phyloP scores from a whole-genome alignment of 2,888 invertebrate genomes.

The Gymnoscelis rufifasciata region DNA sequence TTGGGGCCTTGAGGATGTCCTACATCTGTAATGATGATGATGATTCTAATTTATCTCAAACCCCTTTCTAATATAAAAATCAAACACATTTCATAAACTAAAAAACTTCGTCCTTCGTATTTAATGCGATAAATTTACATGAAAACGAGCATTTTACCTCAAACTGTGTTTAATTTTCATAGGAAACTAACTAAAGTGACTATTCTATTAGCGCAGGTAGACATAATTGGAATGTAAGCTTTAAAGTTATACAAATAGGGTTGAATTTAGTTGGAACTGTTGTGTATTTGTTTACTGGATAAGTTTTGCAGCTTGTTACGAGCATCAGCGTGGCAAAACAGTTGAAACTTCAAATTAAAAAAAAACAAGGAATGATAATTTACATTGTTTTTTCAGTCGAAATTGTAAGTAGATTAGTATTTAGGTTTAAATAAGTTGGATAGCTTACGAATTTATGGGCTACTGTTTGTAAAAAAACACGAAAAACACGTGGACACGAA shows the following conservation, averaged over 20 bases:
- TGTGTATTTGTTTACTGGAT: neutral
- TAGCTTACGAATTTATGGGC: too few relatives aligned
- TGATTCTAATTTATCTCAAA: too few relatives aligned
- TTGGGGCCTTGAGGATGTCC: too few relatives aligned
- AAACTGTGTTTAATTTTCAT: conserved; percentile 4
- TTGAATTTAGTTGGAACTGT: neutral
- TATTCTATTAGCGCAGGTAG: conserved; percentile 6
- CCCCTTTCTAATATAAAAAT: too few relatives aligned
- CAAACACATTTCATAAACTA: too few relatives aligned
- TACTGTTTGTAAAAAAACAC: too few relatives aligned
- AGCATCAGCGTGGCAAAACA: neutral
- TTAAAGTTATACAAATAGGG: neutral
- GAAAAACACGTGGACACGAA: too few relatives aligned
- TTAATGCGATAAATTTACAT: neutral
- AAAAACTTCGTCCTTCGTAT: too few relatives aligned
- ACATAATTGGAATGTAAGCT: neutral
- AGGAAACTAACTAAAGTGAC: conserved; percentile 8
- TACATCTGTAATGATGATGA: too few relatives aligned
- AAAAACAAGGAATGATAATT: neutral
- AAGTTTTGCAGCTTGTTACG: conserved; percentile 1
- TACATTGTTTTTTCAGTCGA: neutral
- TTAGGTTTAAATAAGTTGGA: too few relatives aligned
- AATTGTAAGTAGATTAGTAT: too few relatives aligned
- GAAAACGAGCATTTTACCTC: conserved; percentile 7
- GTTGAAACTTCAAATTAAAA: neutral